A percentile compares a stretch with the other conserved stretches of the same genome.
phyloP scores from a whole-genome alignment of 2,797 vertebrate genomes.

The Pseudopleuronectes americanus region DNA sequence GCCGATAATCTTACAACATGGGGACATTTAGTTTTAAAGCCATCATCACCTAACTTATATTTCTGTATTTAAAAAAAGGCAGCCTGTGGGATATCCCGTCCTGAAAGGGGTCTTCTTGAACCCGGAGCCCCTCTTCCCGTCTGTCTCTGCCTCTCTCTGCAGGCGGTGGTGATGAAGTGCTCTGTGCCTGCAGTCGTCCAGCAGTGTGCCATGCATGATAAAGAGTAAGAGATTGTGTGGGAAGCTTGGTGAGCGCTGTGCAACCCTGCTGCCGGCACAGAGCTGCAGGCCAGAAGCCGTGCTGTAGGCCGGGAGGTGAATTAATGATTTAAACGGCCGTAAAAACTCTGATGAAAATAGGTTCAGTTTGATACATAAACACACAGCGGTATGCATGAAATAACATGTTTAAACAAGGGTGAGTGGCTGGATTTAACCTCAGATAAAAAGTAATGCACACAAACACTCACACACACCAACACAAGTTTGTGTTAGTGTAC shows the following conservation, averaged over 20 bases:
- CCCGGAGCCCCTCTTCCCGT: conserved; percentile 65
- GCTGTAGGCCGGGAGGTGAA: conserved; percentile 60
- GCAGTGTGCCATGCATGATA: conserved; percentile 76
- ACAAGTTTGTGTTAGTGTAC: conserved; percentile 39
- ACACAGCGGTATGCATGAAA: conserved; percentile 50
- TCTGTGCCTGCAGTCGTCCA: conserved; percentile 72
- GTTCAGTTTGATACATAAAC: conserved; percentile 46
- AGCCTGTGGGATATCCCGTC: conserved; percentile 65
- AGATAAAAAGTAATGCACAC: conserved; percentile 40
- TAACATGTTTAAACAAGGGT: conserved; percentile 63
- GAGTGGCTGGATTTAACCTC: conserved; percentile 53
- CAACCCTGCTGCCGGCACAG: conserved; percentile 67
- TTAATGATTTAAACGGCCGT: conserved; percentile 71
- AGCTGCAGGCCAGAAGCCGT: conserved; percentile 66
- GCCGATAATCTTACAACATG: conserved; percentile 63
- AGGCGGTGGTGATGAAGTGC: conserved; percentile 77
- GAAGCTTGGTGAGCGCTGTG: conserved; percentile 59
- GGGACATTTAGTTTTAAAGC: conserved; percentile 32
- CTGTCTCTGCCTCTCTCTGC: conserved; percentile 70
- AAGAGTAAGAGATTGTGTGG: conserved; percentile 64
- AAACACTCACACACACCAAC: conserved; percentile 13
- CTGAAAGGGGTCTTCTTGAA: conserved; percentile 73
- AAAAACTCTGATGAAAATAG: conserved; percentile 71
- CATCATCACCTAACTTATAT: conserved; percentile 44
- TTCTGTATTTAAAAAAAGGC: conserved; percentile 13